Percentiles rank a stretch among this genome's conserved stretches.
These are phyloP conservation scores for Paramormyrops kingsleyae DNA, from an alignment of 2,113 vertebrate species.

Conservation along the genomic window DNA sequence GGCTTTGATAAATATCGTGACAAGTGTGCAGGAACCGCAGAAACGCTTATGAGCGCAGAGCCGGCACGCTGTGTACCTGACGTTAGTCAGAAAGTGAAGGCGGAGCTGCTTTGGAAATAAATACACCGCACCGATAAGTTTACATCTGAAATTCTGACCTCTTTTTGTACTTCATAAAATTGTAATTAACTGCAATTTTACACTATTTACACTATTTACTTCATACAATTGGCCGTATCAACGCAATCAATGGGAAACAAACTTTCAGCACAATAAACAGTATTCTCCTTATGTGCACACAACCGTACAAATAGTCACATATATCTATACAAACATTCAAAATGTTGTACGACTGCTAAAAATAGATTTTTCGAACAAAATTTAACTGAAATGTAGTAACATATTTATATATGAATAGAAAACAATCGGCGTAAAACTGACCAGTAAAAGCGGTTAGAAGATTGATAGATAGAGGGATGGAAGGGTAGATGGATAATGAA, in stretches of 20 bases:
- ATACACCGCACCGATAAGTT: neutral
- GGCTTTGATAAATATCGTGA: neutral
- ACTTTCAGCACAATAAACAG: neutral
- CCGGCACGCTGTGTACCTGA: neutral
- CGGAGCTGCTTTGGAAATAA: neutral
- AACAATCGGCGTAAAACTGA: neutral
- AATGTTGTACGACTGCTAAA: neutral
- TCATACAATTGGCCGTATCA: neutral
- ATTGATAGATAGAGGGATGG: neutral
- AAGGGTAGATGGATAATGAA: neutral
- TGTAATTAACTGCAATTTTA: neutral
- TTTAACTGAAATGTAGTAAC: neutral
- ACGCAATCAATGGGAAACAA: neutral
- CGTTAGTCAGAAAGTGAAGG: neutral
- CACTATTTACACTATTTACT: neutral
- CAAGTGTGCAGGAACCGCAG: neutral
- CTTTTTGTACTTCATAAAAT: neutral
- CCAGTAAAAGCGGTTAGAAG: neutral
- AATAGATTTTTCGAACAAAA: neutral
- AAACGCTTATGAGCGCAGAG: neutral
- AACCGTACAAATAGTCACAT: neutral
- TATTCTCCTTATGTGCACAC: neutral
- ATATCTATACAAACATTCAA: neutral
- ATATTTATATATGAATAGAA: neutral
- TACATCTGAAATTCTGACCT: neutral